Evolutionary conservation across 2,113 vertebrate genomes (phyloP), one percentile per base, ranked within the genome.

Genomic region (Elanoides forficatus): DNA sequence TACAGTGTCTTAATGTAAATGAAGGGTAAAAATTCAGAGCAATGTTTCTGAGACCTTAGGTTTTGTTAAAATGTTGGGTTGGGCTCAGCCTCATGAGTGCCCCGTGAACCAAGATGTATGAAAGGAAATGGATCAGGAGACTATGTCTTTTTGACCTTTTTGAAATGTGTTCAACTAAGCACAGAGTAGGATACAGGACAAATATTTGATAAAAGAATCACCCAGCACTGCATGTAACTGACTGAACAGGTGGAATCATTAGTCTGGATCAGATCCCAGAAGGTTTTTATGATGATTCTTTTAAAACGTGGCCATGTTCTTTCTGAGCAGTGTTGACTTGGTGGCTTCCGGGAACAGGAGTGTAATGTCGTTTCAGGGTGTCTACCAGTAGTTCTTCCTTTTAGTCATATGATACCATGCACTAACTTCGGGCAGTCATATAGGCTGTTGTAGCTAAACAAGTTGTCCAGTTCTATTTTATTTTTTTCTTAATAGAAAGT

Each of bases 261-360:
- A 95, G 42, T 93, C 90, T 97, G 94, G 90, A 96, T 96, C 93
- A 38, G 65, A 94, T 96, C 90, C 95, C 92, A 92, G 95, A 91
- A 95, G 93, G 92, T 76, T 92, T 96, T 95, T 88, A 90, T 86
- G 94, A 66, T 88, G 93, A 78, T 95, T 95, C 88, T 96, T 94
- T 94, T 68, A 58, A 97, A 96, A 89, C 45, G 73, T 84, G 76
- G 34, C 94, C 59, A 2, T 85, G 88, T 94, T 93, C 86, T 93
- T 97, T 92, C 90, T 80, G 92, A 92, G 92, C 93, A 87, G 86
- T 42, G 88, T 90, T 95, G 94, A 96, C 82, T 81, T 63, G 38
- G 56, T 92, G 83, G 90, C 80, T 96, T 94, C 95, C 94, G 92
- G 95, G 95, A 93, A 94, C 42, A 52, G 87, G n/a, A 86, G 48